Percentiles rank a stretch among this genome's conserved stretches.
Conservation (phyloP, 53 echinoderm and acorn worm species). For the Holothuria scabra region DNA sequence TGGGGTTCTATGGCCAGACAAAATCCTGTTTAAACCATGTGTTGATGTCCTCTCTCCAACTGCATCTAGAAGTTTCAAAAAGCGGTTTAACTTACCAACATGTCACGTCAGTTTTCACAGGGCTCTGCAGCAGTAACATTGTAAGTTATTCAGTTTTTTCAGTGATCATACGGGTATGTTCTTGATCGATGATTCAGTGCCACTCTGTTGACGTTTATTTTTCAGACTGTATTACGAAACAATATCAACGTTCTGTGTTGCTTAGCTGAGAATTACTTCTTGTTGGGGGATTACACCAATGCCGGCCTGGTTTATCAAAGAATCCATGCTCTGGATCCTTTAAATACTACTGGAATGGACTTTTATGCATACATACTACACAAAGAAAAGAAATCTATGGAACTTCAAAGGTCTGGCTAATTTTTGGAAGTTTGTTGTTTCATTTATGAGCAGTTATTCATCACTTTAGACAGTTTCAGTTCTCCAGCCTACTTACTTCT, state of each 20-base stretch:
- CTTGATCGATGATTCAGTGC: too few species aligned
- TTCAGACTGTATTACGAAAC: conserved; percentile 87
- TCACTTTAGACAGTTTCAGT: too few species aligned
- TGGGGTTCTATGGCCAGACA: too few species aligned
- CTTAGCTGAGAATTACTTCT: conserved; percentile 91
- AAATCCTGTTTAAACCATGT: too few species aligned
- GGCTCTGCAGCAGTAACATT: too few species aligned
- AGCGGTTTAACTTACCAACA: too few species aligned
- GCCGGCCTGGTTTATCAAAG: conserved; percentile 79
- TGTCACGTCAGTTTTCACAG: too few species aligned
- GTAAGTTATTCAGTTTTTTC: too few species aligned
- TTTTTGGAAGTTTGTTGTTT: background rate
- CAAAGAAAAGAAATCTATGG: conserved; percentile 77
- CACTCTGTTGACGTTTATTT: background rate
- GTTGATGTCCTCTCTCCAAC: too few species aligned
- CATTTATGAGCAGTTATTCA: background rate
- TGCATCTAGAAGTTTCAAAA: too few species aligned
- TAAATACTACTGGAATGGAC: conserved; percentile 89
- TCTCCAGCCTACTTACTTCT: too few species aligned
- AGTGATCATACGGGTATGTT: too few species aligned
- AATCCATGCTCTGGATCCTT: conserved; percentile 80
- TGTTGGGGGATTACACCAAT: conserved; percentile 86
- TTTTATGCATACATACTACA: conserved; percentile 89
- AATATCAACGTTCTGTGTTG: conserved; percentile 91
- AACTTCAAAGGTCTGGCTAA: conserved; percentile 73